Evolutionary conservation across 2,888 invertebrate species (phyloP).

Genomic region (Argyresthia albistria): DNA sequence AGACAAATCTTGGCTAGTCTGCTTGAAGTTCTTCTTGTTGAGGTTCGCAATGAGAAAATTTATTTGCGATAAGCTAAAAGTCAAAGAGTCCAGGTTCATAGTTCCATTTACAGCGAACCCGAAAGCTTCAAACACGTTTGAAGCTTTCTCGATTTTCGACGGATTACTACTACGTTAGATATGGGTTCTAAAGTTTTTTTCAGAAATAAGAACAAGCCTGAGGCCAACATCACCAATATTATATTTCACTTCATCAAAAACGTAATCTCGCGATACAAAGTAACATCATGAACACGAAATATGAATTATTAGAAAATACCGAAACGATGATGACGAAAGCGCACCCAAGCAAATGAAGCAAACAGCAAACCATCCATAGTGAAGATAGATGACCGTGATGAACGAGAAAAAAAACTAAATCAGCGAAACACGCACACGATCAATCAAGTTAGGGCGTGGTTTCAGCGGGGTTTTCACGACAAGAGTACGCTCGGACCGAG

Average conservation of each 20-base stretch:
- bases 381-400: not conserved
- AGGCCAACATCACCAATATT: constrained; percentile 67
- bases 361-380: too few species aligned
- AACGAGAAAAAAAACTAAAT: not conserved
- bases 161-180: constrained; percentile 70
- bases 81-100: constrained; percentile 99
- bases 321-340: not conserved
- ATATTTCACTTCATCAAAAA: constrained; percentile 49
- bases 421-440: not conserved
- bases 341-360: too few species aligned
- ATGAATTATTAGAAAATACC: not conserved
- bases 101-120: constrained; percentile 91
- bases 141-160: constrained; percentile 90
- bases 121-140: constrained; percentile 96
- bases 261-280: constrained; percentile 33
- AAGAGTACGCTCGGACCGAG: too few species aligned
- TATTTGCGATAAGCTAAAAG: constrained; percentile 99
- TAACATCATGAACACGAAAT: not conserved
- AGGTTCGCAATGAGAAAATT: constrained; percentile 96
- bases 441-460: not conserved
- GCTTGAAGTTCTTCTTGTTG: constrained; percentile 96
- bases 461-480: too few species aligned
- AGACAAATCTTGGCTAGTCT: constrained; percentile 89
- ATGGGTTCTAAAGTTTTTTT: constrained; percentile 57
- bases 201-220: constrained; percentile 54